Base-by-base conservation (phyloP, 2,888 invertebrate genomes). In the Falcaria lacertinaria region DNA sequence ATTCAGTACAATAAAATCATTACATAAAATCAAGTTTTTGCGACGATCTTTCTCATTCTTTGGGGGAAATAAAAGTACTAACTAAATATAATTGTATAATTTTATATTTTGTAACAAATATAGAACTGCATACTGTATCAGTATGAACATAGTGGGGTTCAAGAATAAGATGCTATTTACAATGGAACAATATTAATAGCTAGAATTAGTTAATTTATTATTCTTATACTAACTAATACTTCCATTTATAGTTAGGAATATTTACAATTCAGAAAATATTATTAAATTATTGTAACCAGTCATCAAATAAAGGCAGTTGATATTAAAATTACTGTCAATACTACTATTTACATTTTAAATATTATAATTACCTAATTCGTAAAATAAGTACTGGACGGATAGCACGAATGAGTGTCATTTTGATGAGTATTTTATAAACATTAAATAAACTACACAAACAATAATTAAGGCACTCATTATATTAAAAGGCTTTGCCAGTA, bases 41-140 rank as follows among this genome's bases (percentile, higher is more conserved):
- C n/a, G n/a, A n/a, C n/a, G n/a, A n/a, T n/a, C n/a, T n/a, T n/a
- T n/a, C n/a, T n/a, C n/a, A n/a, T n/a, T n/a, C n/a, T n/a, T n/a
- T n/a, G 6, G 19, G 6, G 6, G 3, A 50, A 69, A 68, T 64
- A 48, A 74, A 65, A 70, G 52, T 42, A 51, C 37, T 49, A 42
- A 38, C 45, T 54, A 54, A 52, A 69, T 67, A 65, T 57, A n/a
- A n/a, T 71, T 77, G 79, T 74, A 74, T 75, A 84, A 82, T 77
- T 87, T 87, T 85, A 80, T 88, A 84, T 85, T 88, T 86, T 87
- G 74, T 89, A 89, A 88, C 88, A 89, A 88, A 87, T 88, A 89
- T 88, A 87, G 75, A 83, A 77, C 76, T 68, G 74, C 75, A 79
- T 66, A 74, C 77, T 78, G 73, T 61, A 65, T 64, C 70, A 78